phyloP scores from a whole-genome alignment of 2,888 invertebrate species.

The Sabatieria punctata region DNA sequence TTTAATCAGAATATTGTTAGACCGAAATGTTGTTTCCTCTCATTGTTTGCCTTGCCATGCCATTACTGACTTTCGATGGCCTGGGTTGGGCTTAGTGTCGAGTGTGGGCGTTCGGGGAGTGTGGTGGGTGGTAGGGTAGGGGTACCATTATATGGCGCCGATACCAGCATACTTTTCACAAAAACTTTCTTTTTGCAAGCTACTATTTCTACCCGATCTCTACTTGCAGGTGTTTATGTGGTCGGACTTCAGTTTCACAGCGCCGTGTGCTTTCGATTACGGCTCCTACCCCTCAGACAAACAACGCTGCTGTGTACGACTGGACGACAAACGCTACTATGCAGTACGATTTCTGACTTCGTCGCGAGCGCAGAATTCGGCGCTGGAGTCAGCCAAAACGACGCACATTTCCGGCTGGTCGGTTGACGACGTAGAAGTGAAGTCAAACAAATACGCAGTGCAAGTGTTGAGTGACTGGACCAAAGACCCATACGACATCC shows the following conservation, averaged over 20 bases:
- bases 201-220: too few relatives aligned
- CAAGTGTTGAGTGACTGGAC: conserved; percentile 26
- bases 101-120: too few relatives aligned
- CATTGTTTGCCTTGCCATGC: too few relatives aligned
- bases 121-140: too few relatives aligned
- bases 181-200: too few relatives aligned
- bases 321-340: conserved; percentile 30
- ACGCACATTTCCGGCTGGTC: conserved; percentile 28
- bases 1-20: too few relatives aligned
- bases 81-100: too few relatives aligned
- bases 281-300: conserved; percentile 26
- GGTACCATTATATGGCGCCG: too few relatives aligned
- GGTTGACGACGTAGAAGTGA: conserved; percentile 21
- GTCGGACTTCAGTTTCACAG: conserved; percentile 26
- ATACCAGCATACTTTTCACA: too few relatives aligned
- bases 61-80: too few relatives aligned
- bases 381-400: conserved; percentile 22
- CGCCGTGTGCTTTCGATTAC: conserved; percentile 27
- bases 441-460: conserved; percentile 18
- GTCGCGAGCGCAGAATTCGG: conserved; percentile 13
- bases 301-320: conserved; percentile 28
- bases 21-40: too few relatives aligned
- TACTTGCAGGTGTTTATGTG: conserved; percentile 9
- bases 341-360: conserved; percentile 14
- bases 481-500: conserved; percentile 28